Evolutionary conservation across 35 echinoderm and acorn worm species (phyloP).

Genomic region (Diadema setosum): DNA sequence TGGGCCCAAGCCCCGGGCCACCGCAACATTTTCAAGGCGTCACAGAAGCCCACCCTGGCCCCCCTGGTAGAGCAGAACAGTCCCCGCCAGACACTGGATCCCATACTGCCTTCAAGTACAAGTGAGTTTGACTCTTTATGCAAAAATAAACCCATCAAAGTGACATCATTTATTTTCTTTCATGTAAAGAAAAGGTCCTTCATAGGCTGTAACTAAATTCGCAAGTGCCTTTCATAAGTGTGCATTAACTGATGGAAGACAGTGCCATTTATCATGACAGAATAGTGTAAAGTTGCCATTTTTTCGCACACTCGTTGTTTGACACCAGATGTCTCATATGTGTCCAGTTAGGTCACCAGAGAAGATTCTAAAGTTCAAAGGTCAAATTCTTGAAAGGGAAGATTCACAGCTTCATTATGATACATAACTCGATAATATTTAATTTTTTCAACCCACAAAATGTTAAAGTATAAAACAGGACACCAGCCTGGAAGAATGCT

Average conservation of each 20-base stretch:
- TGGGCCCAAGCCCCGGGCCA: constrained; percentile 72
- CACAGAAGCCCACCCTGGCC: constrained; percentile 68
- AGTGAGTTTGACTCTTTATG: background rate
- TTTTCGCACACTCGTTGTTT: background rate
- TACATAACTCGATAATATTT: too few species aligned
- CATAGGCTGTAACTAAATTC: background rate
- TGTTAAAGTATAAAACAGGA: too few species aligned
- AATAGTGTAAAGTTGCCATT: background rate
- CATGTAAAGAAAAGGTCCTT: background rate
- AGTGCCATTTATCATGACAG: background rate
- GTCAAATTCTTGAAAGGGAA: too few species aligned
- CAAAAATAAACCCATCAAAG: background rate
- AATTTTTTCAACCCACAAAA: too few species aligned
- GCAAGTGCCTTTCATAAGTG: too few species aligned
- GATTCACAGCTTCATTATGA: too few species aligned
- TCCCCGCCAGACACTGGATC: constrained; percentile 23
- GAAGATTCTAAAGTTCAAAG: too few species aligned
- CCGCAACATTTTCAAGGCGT: constrained; percentile 40
- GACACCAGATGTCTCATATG: too few species aligned
- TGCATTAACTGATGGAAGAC: background rate
- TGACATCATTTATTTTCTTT: background rate
- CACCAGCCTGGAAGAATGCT: too few species aligned
- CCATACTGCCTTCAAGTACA: constrained; percentile 27
- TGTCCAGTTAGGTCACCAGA: too few species aligned
- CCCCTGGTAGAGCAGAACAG: constrained; percentile 61